Evolutionary conservation across 2,113 vertebrate genomes (phyloP), one percentile per base, ranked within the genome.

Genomic region (Platysteira castanea): DNA sequence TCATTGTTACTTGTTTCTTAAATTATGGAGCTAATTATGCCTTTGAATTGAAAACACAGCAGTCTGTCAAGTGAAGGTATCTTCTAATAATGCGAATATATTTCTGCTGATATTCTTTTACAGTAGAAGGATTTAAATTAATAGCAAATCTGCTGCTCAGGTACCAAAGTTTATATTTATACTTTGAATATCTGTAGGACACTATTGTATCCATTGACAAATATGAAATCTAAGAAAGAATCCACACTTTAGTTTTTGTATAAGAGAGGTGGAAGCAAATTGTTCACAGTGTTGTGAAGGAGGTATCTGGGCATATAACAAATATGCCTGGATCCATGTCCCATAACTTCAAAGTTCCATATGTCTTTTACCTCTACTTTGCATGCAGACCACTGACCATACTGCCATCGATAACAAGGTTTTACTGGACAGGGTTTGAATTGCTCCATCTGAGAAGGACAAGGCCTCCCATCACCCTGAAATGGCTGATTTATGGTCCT

Each of bases 391-490:
- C 99, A 99, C 60, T 97, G 95, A 89, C 99, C 98, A 37, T 99
- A 99, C 47, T 99, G 98, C 99, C 99, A 99, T 42, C 95, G 98
- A 96, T 99, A 99, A 90, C 99, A 99, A 60, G 99, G 99, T 23
- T 98, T 98, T 69, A 99, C 99, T 7, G 99, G 99, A 67, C 99
- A 99, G 27, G 99, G 99, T 90, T 99, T 99, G 98, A 98, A 99
- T 95, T 99, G 99, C 85, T 99, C 98, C 98, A 98, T 98, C 97
- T 98, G 98, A 39, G 97, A 78, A 12, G 99, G 98, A 87, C 99
- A 99, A 18, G 99, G 99, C 81, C 99, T 98, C 41, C 99, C 99
- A 59, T 99, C 99, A 11, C 99, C 99, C 97, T 99, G 99, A 94
- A 99, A 99, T 7, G 98, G 98, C 91, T 99, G 99, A 59, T 98